Evolutionary conservation across 2,888 invertebrate genomes (phyloP).

Genomic region (Melanostoma scalare): DNA sequence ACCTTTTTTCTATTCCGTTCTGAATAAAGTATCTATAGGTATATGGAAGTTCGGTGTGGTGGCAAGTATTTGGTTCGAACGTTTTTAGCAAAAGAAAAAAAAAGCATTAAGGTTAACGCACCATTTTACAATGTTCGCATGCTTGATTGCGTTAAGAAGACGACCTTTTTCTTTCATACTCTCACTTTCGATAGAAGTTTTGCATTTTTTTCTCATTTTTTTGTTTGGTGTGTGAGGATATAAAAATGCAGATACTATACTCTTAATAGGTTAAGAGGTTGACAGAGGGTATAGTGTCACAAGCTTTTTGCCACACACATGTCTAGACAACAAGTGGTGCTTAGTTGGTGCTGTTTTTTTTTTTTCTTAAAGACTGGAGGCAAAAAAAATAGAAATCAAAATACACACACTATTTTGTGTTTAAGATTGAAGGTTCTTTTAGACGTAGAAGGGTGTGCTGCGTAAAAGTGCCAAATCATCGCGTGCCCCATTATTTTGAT

Average conservation of each 20-base stretch:
- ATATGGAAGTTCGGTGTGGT: not conserved
- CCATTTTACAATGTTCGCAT: conserved; percentile 65
- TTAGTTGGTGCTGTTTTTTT: not conserved
- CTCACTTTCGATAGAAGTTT: conserved; percentile 7
- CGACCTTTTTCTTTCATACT: conserved; percentile 24
- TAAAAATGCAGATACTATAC: too few species aligned
- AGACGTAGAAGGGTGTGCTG: not conserved
- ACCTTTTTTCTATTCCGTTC: not conserved
- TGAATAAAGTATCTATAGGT: too few species aligned
- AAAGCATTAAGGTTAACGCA: conserved; percentile 47
- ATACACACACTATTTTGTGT: too few species aligned
- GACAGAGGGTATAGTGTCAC: not conserved
- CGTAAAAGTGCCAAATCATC: not conserved
- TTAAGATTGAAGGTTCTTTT: too few species aligned
- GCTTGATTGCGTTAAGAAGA: conserved; percentile 43
- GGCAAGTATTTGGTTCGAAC: not conserved
- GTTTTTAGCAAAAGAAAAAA: conserved; percentile 4
- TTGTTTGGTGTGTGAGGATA: not conserved
- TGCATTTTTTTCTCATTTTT: conserved; percentile 6
- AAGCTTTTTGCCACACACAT: conserved; percentile 16
- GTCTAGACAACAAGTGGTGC: conserved; percentile 48
- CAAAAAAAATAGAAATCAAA: too few species aligned
- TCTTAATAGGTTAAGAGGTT: not conserved
- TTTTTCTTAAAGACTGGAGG: too few species aligned
- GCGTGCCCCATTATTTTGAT: conserved; percentile 36